Percentiles rank a stretch among this genome's conserved stretches.
Evolutionary conservation across 1,140 invertebrate genomes (phyloP).

Genomic region (Cardiocondyla obscurior): DNA sequence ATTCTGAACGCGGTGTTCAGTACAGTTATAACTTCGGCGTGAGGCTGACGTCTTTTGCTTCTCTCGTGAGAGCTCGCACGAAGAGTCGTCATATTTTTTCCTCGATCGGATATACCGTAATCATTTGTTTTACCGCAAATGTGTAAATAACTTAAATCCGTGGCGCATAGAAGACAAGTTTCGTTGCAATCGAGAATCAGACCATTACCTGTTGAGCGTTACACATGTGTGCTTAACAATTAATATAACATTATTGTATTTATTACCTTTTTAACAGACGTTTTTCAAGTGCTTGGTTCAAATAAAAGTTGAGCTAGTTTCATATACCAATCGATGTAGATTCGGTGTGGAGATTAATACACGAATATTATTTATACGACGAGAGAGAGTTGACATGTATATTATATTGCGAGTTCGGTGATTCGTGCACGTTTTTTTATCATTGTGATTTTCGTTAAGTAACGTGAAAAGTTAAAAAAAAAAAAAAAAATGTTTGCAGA

Average conservation of each 20-base stretch:
- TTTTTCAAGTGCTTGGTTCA: no score
- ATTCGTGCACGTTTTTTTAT: not conserved
- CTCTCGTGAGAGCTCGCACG: slow-evolving; percentile 38
- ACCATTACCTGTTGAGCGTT: not conserved
- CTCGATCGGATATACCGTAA: not conserved
- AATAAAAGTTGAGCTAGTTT: not conserved
- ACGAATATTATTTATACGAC: not conserved
- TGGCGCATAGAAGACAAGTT: not conserved
- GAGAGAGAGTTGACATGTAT: not conserved
- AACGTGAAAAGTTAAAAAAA: not conserved
- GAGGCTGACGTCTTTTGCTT: slow-evolving; percentile 61
- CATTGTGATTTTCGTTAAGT: slow-evolving; percentile 4
- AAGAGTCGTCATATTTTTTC: not conserved
- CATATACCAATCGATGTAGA: not conserved
- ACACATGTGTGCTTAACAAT: not conserved
- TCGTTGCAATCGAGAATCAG: not conserved
- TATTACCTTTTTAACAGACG: not conserved
- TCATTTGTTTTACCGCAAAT: not conserved
- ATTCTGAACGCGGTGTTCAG: slow-evolving; percentile 69
- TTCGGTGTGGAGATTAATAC: not conserved
- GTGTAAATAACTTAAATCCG: not conserved
- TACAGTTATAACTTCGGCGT: slow-evolving; percentile 77
- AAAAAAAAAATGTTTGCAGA: not conserved
- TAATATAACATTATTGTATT: not conserved
- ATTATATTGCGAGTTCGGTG: not conserved